Conservation (phyloP, 2,113 vertebrate species). For the Xenopus borealis region DNA sequence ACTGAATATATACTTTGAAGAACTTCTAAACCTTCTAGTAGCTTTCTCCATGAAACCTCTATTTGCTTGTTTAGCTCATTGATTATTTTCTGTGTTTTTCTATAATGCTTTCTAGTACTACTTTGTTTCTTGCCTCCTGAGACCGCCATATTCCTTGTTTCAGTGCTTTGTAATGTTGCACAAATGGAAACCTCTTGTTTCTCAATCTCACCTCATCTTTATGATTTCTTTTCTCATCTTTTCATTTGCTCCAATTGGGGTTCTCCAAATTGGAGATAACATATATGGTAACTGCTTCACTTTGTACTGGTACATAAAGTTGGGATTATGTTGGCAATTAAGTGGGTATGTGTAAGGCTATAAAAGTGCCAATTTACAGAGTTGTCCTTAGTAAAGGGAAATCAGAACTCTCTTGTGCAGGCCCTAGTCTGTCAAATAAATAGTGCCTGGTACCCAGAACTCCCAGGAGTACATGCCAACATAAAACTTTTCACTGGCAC, state of each 20-base stretch:
- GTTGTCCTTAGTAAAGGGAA: no score
- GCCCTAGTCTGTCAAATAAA: no score
- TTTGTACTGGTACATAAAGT: neutral
- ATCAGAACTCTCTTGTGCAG: no score
- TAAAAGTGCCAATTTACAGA: no score
- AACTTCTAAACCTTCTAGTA: slow-evolving; percentile 24
- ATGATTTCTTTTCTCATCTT: slow-evolving; percentile 22
- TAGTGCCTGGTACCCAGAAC: no score
- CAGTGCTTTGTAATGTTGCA: slow-evolving; percentile 41
- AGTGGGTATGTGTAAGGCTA: no score
- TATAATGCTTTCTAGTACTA: slow-evolving; percentile 32
- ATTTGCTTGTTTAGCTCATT: slow-evolving; percentile 31
- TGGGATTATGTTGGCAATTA: neutral
- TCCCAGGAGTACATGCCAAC: no score
- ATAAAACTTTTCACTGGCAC: no score
- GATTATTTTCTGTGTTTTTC: slow-evolving; percentile 42
- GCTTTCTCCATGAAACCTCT: slow-evolving; percentile 19
- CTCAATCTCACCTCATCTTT: slow-evolving; percentile 31
- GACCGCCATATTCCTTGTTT: slow-evolving; percentile 23
- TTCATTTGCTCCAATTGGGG: slow-evolving; percentile 27
- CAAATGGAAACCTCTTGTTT: slow-evolving; percentile 45
- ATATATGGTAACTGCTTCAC: neutral
- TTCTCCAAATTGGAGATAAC: slow-evolving; percentile 38
- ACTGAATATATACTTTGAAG: slow-evolving; percentile 5
- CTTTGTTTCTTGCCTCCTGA: slow-evolving; percentile 31